Evolutionary conservation across 2,888 invertebrate species (phyloP).

Genomic region (Caenorhabditis parvicauda): DNA sequence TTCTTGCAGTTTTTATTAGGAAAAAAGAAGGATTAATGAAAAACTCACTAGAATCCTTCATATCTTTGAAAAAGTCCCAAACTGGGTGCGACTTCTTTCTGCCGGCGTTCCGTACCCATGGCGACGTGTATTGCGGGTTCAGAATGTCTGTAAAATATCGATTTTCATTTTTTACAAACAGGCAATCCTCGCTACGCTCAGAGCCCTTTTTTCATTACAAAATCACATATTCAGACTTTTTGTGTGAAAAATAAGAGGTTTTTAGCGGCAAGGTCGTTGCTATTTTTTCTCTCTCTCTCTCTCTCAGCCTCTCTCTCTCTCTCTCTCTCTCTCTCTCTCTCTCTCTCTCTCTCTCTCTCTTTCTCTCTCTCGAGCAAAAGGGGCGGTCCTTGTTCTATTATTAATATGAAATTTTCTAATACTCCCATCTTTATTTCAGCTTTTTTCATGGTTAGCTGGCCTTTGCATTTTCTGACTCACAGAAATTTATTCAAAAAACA

Average conservation of each 20-base stretch:
- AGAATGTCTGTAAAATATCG: too few species aligned
- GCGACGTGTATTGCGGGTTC: constrained; percentile 25
- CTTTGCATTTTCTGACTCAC: too few species aligned
- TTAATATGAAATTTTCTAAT: too few species aligned
- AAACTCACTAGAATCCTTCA: constrained; percentile 47
- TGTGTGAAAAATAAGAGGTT: too few species aligned
- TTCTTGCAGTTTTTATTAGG: background rate
- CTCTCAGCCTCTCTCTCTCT: background rate
- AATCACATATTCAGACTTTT: too few species aligned
- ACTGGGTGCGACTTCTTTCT: constrained; percentile 56
- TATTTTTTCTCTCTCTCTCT: constrained; percentile 11
- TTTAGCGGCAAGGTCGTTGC: constrained; percentile 11
- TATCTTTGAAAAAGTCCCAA: constrained; percentile 54
- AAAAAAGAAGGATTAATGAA: background rate
- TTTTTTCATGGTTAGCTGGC: too few species aligned
- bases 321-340: constrained; percentile 3
- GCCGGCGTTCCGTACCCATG: constrained; percentile 47
- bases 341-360: too few species aligned
- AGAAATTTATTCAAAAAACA: too few species aligned
- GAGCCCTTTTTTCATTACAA: background rate
- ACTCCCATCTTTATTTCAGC: too few species aligned
- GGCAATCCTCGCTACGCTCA: background rate
- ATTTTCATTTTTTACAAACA: constrained; percentile 16
- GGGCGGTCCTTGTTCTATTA: too few species aligned
- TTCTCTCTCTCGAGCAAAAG: too few species aligned